Conservation (phyloP, 2,797 vertebrate species). For the Fistularia tabacaria region DNA sequence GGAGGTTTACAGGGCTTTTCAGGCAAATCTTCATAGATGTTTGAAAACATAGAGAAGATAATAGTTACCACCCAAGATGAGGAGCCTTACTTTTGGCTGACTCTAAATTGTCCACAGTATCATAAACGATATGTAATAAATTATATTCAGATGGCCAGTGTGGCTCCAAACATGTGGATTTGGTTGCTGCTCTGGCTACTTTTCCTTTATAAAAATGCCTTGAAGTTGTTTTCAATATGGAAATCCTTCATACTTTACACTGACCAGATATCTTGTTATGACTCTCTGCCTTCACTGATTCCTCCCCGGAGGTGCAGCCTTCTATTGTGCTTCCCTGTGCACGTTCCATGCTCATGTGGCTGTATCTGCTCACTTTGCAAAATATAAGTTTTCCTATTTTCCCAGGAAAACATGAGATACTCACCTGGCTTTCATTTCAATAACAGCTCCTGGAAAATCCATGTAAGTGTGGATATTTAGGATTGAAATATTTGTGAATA, state of each 20-base stretch:
- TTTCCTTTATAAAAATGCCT: constrained; percentile 19
- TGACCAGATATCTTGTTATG: constrained; percentile 46
- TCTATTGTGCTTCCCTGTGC: constrained; percentile 25
- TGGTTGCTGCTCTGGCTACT: constrained; percentile 23
- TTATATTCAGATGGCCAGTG: constrained; percentile 16
- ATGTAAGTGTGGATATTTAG: not conserved
- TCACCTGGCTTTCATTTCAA: too few species aligned
- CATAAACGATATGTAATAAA: too few species aligned
- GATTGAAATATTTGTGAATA: too few species aligned
- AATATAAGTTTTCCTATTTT: too few species aligned
- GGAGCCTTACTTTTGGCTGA: constrained; percentile 11
- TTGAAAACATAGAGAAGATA: constrained; percentile 17
- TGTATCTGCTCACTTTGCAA: not conserved
- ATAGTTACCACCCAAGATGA: constrained; percentile 13
- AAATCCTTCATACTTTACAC: constrained; percentile 32
- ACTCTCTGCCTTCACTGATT: constrained; percentile 32
- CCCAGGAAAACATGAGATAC: too few species aligned
- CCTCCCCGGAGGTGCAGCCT: constrained; percentile 32
- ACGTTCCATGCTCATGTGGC: constrained; percentile 8
- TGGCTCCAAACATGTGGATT: constrained; percentile 28
- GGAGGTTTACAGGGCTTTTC: constrained; percentile 18
- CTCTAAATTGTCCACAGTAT: constrained; percentile 3
- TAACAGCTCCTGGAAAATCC: too few species aligned
- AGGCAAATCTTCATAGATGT: constrained; percentile 39
- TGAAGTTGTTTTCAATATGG: constrained; percentile 30